These are phyloP conservation scores for Poecilia velifera DNA, from an alignment of 2,797 vertebrate genomes.

Conservation along the genomic window DNA sequence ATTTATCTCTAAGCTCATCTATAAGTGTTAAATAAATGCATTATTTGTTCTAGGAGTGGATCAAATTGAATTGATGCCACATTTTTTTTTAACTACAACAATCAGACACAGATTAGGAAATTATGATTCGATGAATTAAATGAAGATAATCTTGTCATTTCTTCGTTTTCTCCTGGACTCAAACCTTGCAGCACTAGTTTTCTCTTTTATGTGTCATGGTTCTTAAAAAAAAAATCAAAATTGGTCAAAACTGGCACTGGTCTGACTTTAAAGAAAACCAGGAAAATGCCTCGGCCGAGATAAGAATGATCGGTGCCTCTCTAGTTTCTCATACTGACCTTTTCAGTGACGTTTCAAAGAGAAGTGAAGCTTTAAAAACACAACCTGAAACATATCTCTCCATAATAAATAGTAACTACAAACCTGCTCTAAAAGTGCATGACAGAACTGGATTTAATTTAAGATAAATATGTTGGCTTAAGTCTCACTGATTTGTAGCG, in stretches of 20 bases:
- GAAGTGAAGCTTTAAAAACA: slow-evolving; percentile 10
- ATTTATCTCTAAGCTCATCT: neutral
- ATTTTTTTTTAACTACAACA: neutral
- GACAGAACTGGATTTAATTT: slow-evolving; percentile 14
- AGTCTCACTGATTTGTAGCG: neutral
- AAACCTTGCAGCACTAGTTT: neutral
- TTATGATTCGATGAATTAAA: neutral
- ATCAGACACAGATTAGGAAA: neutral
- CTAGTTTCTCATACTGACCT: neutral
- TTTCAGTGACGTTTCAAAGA: neutral
- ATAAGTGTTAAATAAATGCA: neutral
- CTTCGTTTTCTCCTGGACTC: neutral
- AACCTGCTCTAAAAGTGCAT: neutral
- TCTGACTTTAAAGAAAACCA: neutral
- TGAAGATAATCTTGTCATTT: neutral
- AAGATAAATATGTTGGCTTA: neutral
- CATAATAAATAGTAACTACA: slow-evolving; percentile 1
- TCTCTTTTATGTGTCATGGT: neutral
- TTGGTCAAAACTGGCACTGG: neutral
- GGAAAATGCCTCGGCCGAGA: neutral
- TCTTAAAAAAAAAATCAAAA: neutral
- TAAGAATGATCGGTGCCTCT: neutral
- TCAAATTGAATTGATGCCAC: neutral
- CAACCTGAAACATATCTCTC: slow-evolving; percentile 8
- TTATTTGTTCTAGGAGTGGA: neutral